Conservation (phyloP, 53 echinoderm and acorn worm genomes). For the Astropecten irregularis region DNA sequence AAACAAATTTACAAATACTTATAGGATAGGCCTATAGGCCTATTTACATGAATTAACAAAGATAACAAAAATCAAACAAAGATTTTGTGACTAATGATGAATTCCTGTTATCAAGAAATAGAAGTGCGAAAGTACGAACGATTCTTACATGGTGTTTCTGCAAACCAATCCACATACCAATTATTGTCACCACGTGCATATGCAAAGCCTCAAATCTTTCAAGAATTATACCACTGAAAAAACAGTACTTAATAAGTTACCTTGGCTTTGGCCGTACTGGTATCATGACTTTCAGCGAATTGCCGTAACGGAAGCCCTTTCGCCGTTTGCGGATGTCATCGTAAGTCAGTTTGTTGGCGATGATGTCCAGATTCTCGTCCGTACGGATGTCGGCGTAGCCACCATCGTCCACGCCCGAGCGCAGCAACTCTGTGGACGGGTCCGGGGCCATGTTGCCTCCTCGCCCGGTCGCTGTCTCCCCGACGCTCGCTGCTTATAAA, state of each 20-base stretch:
- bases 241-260: no score
- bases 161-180: no score
- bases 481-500: no score
- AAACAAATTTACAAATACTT: no score
- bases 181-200: no score
- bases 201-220: neutral
- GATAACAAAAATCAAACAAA: no score
- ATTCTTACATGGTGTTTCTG: no score
- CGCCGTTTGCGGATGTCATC: slow-evolving; percentile 15
- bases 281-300: slow-evolving; percentile 66
- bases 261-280: slow-evolving; percentile 74
- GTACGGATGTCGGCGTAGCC: slow-evolving; percentile 26
- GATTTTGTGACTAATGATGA: no score
- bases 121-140: no score
- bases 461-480: neutral
- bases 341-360: neutral
- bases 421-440: slow-evolving; percentile 7
- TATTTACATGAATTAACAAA: no score
- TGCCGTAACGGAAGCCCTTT: slow-evolving; percentile 43
- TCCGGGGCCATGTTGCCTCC: slow-evolving; percentile 37
- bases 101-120: no score
- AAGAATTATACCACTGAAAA: slow-evolving; percentile 42
- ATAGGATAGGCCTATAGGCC: no score
- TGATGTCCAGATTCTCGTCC: slow-evolving; percentile 21
- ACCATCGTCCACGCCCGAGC: slow-evolving; percentile 37